These are phyloP conservation scores for Dasysyrphus tricinctus DNA, from an alignment of 2,888 invertebrate genomes.

Conservation along the genomic window DNA sequence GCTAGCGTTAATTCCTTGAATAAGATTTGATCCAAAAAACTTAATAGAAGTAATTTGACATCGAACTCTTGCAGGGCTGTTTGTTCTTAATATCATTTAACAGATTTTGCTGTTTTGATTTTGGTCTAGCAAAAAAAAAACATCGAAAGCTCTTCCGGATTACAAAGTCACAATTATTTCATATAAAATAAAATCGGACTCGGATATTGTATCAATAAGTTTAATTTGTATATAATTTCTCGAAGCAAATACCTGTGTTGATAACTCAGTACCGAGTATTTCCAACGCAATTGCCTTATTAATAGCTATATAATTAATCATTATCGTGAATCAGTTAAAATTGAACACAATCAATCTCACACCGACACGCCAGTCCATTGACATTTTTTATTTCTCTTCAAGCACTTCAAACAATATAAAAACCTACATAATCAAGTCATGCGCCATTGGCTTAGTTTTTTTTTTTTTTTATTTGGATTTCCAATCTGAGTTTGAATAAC, in stretches of 20 bases:
- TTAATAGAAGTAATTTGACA: too few relatives aligned
- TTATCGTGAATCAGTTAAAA: conserved; percentile 15
- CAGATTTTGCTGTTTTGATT: too few relatives aligned
- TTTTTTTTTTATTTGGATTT: conserved; percentile 27
- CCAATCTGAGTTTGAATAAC: conserved; percentile 16
- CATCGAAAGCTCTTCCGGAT: too few relatives aligned
- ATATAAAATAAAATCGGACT: too few relatives aligned
- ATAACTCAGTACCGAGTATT: not conserved
- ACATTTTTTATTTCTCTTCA: conserved; percentile 14
- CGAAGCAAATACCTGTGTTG: not conserved
- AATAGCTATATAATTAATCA: conserved; percentile 10
- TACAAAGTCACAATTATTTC: not conserved
- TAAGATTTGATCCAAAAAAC: too few relatives aligned
- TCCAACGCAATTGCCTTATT: not conserved
- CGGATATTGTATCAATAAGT: too few relatives aligned
- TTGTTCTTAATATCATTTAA: too few relatives aligned
- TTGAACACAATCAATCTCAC: conserved; percentile 20
- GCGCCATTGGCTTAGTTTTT: conserved; percentile 33
- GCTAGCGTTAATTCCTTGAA: too few relatives aligned
- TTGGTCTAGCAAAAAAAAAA: too few relatives aligned
- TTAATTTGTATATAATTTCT: not conserved
- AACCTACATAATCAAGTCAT: conserved; percentile 20
- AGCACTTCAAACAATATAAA: not conserved
- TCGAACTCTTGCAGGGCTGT: too few relatives aligned
- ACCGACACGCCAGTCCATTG: conserved; percentile 23